Base-by-base conservation (phyloP, 2,888 invertebrate species). In the Eulithis testata region DNA sequence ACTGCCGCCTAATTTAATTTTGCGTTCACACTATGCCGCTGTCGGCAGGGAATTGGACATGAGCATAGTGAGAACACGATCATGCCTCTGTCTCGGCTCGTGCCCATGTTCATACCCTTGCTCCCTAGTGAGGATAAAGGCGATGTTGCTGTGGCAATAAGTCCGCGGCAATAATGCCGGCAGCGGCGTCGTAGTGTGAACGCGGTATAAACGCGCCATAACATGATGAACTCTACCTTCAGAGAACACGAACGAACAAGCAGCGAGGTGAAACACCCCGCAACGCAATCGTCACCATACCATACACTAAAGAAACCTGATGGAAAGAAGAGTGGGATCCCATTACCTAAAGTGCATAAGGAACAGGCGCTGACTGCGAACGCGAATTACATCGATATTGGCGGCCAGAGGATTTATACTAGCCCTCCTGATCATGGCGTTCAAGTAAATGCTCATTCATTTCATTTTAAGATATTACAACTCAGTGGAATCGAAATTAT, bases 381-480 rank as follows among this genome's bases (percentile, higher is more conserved):
- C 2, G 89, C 91, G 1, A 91, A 93, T 72, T 93, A 93, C 66
- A 92, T 93, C 11, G 93, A 93, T 70, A 90, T 93, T 60, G 93
- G 92, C 5, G 93, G 93, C 1, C 93, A 93, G 76, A 88, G 92
- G 77, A 91, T 93, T 47, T 93, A 93, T 66, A 92, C 91, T 2
- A 90, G 91, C 68, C 91, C 93, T n/a, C 91, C 93, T 61, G 93
- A 92, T 67, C 91, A 93, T 81, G 91, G 93, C 12, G 93, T 93
- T 70, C 93, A 93, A 89, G 93, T 93, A 78, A 69, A 37, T 2
- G 4, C 51, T 4, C 9, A 36, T 12, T 56, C 4, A 50, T 49
- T 37, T 14, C 45, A 55, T 1, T 21, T 21, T 21, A 1, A 21
- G 21, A 1, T 21, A 2, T 21, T 21, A 21, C 1, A 2, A 1